These are phyloP conservation scores for Fulica atra DNA, from an alignment of 2,113 vertebrate genomes.

Conservation along the genomic window DNA sequence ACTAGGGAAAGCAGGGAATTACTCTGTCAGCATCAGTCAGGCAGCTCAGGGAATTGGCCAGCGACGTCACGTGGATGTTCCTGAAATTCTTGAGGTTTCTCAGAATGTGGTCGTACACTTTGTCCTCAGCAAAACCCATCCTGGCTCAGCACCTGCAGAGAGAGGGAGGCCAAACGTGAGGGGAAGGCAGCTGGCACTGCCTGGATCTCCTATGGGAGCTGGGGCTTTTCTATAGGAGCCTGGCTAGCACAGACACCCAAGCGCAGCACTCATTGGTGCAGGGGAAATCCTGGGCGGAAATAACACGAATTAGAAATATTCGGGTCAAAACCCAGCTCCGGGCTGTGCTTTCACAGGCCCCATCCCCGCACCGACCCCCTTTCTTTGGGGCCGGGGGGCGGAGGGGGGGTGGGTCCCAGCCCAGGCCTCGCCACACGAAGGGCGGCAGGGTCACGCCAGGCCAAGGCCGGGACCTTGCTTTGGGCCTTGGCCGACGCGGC, in stretches of 20 bases:
- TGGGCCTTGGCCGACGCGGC: background rate
- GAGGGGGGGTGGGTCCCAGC: no score
- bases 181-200: rapidly evolving
- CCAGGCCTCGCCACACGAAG: no score
- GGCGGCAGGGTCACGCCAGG: no score
- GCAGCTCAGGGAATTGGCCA: constrained; percentile 43
- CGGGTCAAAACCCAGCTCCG: background rate
- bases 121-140: constrained; percentile 56
- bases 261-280: rapidly evolving
- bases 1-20: background rate
- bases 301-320: rapidly evolving
- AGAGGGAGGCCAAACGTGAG: rapidly evolving
- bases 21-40: constrained; percentile 38
- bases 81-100: background rate
- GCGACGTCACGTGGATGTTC: background rate
- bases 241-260: no score
- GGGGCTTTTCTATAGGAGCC: background rate
- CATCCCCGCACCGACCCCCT: no score
- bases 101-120: constrained; percentile 6
- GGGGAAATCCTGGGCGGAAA: background rate
- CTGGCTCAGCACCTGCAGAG: background rate
- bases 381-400: no score
- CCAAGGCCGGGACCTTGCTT: no score
- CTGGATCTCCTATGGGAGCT: background rate
- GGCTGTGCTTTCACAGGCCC: background rate